Percentiles rank a stretch among this genome's conserved stretches.
Conservation (phyloP, 2,888 invertebrate species). For the Calliphora vomitoria region DNA sequence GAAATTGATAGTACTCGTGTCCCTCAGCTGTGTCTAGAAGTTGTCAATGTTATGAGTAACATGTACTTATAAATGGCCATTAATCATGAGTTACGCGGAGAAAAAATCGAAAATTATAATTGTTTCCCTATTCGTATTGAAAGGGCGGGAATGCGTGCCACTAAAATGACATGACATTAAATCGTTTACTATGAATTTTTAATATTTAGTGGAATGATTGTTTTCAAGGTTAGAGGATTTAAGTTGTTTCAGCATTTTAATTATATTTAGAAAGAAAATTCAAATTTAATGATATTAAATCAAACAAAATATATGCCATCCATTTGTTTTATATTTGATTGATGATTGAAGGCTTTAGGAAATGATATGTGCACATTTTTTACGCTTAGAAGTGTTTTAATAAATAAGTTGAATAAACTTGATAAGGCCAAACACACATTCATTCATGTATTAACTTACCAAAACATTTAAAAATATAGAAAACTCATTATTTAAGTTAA, state of each 20-base stretch:
- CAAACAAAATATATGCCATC: neutral
- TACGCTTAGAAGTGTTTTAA: neutral
- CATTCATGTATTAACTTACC: neutral
- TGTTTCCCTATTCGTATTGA: neutral
- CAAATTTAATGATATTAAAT: neutral
- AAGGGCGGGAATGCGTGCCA: neutral
- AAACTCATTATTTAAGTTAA: no score
- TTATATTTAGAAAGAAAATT: neutral
- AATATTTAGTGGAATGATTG: neutral
- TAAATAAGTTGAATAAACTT: conserved; percentile 13
- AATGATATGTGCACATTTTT: neutral
- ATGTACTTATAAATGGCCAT: neutral
- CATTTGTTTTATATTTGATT: conserved; percentile 14
- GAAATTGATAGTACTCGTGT: neutral
- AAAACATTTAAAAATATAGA: neutral
- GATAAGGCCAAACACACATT: neutral
- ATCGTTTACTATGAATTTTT: neutral
- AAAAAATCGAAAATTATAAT: neutral
- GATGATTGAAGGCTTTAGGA: neutral
- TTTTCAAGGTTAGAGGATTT: neutral
- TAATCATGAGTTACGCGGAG: neutral
- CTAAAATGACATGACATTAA: neutral
- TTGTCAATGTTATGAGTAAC: neutral
- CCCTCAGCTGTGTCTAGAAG: neutral
- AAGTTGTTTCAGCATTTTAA: neutral